Base-by-base conservation (phyloP, 2,113 vertebrate species). In the Mus spicilegus region DNA sequence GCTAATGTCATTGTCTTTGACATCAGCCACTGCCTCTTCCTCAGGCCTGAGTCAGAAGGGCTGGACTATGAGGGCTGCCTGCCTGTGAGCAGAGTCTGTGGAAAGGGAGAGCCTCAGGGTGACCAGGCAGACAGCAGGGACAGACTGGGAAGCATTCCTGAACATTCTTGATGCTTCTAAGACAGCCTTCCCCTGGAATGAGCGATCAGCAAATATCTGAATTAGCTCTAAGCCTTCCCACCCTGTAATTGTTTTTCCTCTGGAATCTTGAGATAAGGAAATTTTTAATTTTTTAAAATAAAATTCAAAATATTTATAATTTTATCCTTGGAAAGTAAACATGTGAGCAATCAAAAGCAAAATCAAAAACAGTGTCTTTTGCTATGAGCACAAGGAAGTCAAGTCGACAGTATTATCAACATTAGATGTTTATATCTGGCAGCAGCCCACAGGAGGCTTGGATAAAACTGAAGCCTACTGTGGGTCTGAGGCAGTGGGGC, bases 241-340 rank as follows among this genome's bases (percentile, higher is more conserved):
- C 5, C 30, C 67, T 39, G 61, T 19, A 86, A 46, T 56, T 39
- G 72, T 36, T 67, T 80, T 10, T 8, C 73, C 73, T 13, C 42
- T 12, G 54, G 82, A 93, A 54, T 65, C 70, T 54, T 93, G 58
- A 42, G 30, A 46, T 24, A n/a, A 92, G 39, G 65, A 61, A 28
- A 78, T 46, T 69, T 93, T 77, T 81, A 89, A 90, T 88, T 88
- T 88, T 95, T 61, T n/a, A 91, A 80, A 89, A 81, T 49, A 14
- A 56, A 69, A 49, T 42, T 93, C 51, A 77, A 22, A 80, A 76
- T 13, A 78, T 90, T 39, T 67, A 28, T 46, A 65, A 20, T 85
- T 81, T 58, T 58, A 81, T 58, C 4, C 33, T 81, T n/a, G 54
- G n/a, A 95, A 94, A 36, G 46, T 14, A 82, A 81, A 46, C 30